phyloP scores from a whole-genome alignment of 2,797 vertebrate genomes.

The Luscinia luscinia region DNA sequence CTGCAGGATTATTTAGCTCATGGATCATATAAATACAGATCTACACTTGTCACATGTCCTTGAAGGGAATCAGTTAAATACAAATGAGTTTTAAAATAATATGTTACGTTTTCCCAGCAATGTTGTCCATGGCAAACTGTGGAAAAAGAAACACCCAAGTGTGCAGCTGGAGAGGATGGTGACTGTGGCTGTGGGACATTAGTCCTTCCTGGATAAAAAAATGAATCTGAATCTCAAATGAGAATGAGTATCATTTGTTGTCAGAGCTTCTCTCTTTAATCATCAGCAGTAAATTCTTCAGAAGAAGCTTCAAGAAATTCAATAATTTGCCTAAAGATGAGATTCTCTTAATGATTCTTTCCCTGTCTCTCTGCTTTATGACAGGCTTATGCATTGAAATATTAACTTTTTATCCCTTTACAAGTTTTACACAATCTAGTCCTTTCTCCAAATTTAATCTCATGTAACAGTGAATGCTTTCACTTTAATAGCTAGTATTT shows the following conservation, averaged over 20 bases:
- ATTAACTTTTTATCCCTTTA: not conserved
- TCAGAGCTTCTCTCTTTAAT: not conserved
- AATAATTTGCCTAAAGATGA: not conserved
- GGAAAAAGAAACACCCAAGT: not conserved
- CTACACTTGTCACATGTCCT: not conserved
- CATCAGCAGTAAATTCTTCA: not conserved
- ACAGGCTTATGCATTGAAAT: not conserved
- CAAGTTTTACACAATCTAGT: not conserved
- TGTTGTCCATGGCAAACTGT: not conserved
- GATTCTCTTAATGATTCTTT: conserved; percentile 5
- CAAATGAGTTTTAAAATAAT: not conserved
- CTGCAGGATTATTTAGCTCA: not conserved
- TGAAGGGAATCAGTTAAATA: not conserved
- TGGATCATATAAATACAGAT: not conserved
- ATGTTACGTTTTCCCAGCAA: not conserved
- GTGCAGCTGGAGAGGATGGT: not conserved
- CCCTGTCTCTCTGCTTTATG: not conserved
- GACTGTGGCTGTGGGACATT: not conserved
- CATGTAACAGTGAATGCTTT: conserved; percentile 8
- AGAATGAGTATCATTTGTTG: not conserved
- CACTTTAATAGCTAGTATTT: not conserved
- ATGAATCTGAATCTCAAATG: not conserved
- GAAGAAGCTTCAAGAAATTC: not conserved
- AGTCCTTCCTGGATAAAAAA: not conserved
- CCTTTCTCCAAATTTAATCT: conserved; percentile 22